Conservation (phyloP, 2,888 invertebrate genomes). For the Tenodera sinensis region DNA sequence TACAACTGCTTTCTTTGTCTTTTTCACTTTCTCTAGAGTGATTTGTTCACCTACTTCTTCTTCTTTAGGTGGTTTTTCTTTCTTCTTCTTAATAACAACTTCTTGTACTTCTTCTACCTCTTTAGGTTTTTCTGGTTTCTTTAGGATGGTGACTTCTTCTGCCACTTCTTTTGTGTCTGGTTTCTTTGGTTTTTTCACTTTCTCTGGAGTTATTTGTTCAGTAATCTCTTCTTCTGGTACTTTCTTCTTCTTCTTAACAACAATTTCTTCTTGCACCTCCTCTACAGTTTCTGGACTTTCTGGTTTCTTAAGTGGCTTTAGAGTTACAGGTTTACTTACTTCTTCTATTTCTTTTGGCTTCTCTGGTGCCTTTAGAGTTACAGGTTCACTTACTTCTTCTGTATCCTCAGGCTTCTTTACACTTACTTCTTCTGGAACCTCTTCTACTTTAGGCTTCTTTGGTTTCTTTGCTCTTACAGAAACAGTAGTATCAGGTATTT, state of each 20-base stretch:
- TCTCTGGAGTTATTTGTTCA: conserved; percentile 68
- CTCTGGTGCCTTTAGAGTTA: conserved; percentile 19
- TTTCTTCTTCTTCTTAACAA: conserved; percentile 47
- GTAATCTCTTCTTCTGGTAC: conserved; percentile 53
- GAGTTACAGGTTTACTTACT: conserved; percentile 44
- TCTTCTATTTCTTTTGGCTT: conserved; percentile 46
- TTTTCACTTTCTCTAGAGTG: conserved; percentile 62
- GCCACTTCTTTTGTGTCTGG: conserved; percentile 41
- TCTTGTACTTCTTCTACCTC: conserved; percentile 32
- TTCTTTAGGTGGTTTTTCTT: conserved; percentile 38
- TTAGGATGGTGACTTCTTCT: conserved; percentile 69
- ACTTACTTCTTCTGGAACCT: conserved; percentile 37
- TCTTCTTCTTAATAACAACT: conserved; percentile 51
- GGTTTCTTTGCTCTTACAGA: conserved; percentile 36
- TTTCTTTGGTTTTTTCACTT: conserved; percentile 49
- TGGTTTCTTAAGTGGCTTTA: conserved; percentile 39
- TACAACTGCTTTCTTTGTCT: conserved; percentile 41
- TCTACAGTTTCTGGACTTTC: conserved; percentile 34
- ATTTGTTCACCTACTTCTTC: conserved; percentile 64
- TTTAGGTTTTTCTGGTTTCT: conserved; percentile 51
- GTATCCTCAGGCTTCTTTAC: conserved; percentile 32
- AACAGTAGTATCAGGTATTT: conserved; percentile 36
- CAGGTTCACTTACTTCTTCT: conserved; percentile 39
- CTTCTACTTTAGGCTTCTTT: conserved; percentile 10
- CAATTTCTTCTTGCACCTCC: conserved; percentile 44